Evolutionary conservation across 1,140 invertebrate genomes (phyloP).

Genomic region (Oryctes rhinoceros): DNA sequence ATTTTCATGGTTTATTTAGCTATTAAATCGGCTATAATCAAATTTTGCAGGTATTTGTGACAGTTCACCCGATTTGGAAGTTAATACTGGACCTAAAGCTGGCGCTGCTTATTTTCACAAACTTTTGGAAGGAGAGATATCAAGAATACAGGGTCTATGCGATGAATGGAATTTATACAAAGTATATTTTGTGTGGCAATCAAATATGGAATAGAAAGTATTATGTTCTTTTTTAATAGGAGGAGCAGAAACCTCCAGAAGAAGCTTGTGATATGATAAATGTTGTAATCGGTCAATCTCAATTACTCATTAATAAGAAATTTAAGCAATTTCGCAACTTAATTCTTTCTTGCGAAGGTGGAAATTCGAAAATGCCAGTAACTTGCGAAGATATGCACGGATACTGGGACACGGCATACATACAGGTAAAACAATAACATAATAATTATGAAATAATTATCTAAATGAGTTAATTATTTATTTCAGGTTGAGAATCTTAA

Average conservation of each 20-base stretch:
- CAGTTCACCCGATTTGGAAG: conserved; percentile 1
- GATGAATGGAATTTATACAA: conserved; percentile 62
- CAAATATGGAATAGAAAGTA: background rate
- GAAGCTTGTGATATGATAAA: conserved; percentile 69
- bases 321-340: conserved; percentile 72
- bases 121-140: conserved; percentile 63
- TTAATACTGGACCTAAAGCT: conserved; percentile 47
- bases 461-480: background rate
- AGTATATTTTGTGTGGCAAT: conserved; percentile 44
- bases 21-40: background rate
- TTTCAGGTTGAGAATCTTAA: conserved; percentile 63
- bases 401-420: conserved; percentile 80
- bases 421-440: conserved; percentile 63
- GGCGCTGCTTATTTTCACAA: conserved; percentile 64
- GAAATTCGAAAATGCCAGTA: conserved; percentile 65
- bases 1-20: background rate
- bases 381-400: conserved; percentile 74
- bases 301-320: conserved; percentile 72
- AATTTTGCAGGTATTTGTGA: conserved; percentile 16
- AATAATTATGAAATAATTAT: background rate
- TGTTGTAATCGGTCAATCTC: conserved; percentile 73
- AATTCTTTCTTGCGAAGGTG: conserved; percentile 70
- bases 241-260: conserved; percentile 56
- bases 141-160: conserved; percentile 61
- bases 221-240: conserved; percentile 47